Base-by-base conservation (phyloP, 2,888 invertebrate genomes). In the Macaria notata region DNA sequence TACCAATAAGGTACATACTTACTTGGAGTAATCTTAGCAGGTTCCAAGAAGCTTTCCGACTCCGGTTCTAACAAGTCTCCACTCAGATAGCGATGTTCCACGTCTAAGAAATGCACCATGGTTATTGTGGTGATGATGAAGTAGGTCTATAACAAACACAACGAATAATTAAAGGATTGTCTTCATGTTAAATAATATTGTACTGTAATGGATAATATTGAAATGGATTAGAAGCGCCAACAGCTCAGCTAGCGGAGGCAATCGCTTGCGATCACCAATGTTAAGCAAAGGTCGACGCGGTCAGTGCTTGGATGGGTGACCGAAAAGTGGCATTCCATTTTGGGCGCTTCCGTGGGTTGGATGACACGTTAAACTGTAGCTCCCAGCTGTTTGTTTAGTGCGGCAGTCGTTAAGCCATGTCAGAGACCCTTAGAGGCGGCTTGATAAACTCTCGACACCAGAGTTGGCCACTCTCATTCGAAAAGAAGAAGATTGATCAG, bases 41-140 rank as follows among this genome's bases (percentile, higher is more conserved):
- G 92, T 72, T 93, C 93, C 55, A 94, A 72, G 63, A 94, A 92
- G 66, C 93, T 94, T 63, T 93, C 92, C 0, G 93, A 92, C 57
- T 90, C 83, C 0, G 94, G 93, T 41, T 90, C 86, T 0, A 69
- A 70, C 81, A 92, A 79, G 70, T 93, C 92, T 4, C 95, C 95
- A 47, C 86, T 87, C 49, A 95, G 85, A 75, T 94, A 95, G 44
- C 93, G 89, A 56, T 94, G 92, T 70, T 96, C 95, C 70, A 94
- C 94, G 60, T 93, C 92, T 39, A 95, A 88, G 70, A 94, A 92
- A 64, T 92, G 93, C 0, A 93, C 93, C 83, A 95, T 93, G 39
- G 94, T 93, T 33, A 94, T 84, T 49, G 94, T 93, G 31, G 94
- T 93, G 68, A 94, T 79, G 3, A 92, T 83, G 81, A 94, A 95